These are phyloP conservation scores for Drosophila niveifrons DNA, from an alignment of 2,888 invertebrate species.

Conservation along the genomic window DNA sequence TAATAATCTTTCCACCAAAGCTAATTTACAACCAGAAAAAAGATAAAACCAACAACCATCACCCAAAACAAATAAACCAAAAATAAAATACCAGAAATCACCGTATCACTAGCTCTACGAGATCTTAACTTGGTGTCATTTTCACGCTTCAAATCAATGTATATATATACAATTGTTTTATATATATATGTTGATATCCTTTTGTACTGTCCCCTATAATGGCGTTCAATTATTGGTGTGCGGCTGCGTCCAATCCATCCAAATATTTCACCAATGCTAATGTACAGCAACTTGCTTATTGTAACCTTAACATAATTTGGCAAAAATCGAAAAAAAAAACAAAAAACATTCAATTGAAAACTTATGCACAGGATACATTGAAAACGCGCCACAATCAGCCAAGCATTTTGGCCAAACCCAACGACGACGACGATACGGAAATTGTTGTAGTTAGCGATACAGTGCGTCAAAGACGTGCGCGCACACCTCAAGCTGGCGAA, in stretches of 20 bases:
- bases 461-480: slow-evolving; percentile 86
- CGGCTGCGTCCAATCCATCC: slow-evolving; percentile 62
- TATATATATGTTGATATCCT: slow-evolving; percentile 37
- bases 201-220: slow-evolving; percentile 23
- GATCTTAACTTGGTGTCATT: slow-evolving; percentile 80
- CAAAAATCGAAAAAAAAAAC: slow-evolving; percentile 17
- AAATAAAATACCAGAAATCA: slow-evolving; percentile 62
- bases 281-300: slow-evolving; percentile 47
- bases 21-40: slow-evolving; percentile 71
- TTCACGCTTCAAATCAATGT: slow-evolving; percentile 71
- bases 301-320: slow-evolving; percentile 16
- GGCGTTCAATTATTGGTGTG: slow-evolving; percentile 69
- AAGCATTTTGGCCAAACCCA: slow-evolving; percentile 53
- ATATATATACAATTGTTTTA: slow-evolving; percentile 33
- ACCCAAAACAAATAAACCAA: slow-evolving; percentile 47
- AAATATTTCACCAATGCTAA: slow-evolving; percentile 42
- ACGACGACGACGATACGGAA: slow-evolving; percentile 86
- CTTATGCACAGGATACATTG: slow-evolving; percentile 72
- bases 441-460: slow-evolving; percentile 88
- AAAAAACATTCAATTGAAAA: slow-evolving; percentile 11
- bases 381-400: slow-evolving; percentile 71
- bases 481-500: slow-evolving; percentile 83
- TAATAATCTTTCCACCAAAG: slow-evolving; percentile 70
- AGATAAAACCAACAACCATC: slow-evolving; percentile 63
- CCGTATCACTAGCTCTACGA: slow-evolving; percentile 81